Evolutionary conservation across 2,888 invertebrate genomes (phyloP).

Genomic region (Pseudococcus longispinus): DNA sequence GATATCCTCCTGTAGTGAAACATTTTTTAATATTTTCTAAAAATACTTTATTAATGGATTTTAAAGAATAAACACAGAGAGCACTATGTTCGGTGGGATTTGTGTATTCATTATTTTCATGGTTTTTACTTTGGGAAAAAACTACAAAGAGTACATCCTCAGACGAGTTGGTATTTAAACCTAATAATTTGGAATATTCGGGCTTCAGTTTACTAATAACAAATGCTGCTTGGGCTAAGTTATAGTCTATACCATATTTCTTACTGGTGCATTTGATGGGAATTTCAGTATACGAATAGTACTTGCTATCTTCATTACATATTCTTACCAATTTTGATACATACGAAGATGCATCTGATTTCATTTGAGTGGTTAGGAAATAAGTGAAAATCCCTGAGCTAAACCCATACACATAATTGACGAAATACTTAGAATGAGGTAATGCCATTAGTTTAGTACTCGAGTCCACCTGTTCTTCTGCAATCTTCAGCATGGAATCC

Average conservation of each 20-base stretch:
- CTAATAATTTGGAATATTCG: constrained; percentile 86
- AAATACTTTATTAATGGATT: constrained; percentile 88
- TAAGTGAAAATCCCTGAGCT: constrained; percentile 95
- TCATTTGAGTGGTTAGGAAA: constrained; percentile 92
- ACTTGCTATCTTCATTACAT: constrained; percentile 93
- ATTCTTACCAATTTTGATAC: constrained; percentile 93
- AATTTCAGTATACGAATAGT: constrained; percentile 97
- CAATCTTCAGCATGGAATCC: constrained; percentile 87
- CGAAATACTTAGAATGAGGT: constrained; percentile 87
- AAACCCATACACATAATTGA: constrained; percentile 96
- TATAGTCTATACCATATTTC: constrained; percentile 76
- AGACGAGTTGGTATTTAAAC: constrained; percentile 73
- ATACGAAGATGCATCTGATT: constrained; percentile 71
- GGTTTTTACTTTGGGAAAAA: constrained; percentile 78
- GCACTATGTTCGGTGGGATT: constrained; percentile 72
- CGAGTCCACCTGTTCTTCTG: constrained; percentile 87
- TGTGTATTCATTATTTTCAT: constrained; percentile 62
- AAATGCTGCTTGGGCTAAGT: constrained; percentile 92
- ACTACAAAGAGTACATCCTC: constrained; percentile 95
- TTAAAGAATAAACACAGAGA: constrained; percentile 92
- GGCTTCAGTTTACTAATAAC: constrained; percentile 94
- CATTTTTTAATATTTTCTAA: constrained; percentile 96
- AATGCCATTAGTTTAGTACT: constrained; percentile 92
- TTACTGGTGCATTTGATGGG: constrained; percentile 87
- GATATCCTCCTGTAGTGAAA: constrained; percentile 87